These are phyloP conservation scores for Microcebus ravelobensis DNA, from an alignment of 2,113 vertebrate species.

Conservation along the genomic window DNA sequence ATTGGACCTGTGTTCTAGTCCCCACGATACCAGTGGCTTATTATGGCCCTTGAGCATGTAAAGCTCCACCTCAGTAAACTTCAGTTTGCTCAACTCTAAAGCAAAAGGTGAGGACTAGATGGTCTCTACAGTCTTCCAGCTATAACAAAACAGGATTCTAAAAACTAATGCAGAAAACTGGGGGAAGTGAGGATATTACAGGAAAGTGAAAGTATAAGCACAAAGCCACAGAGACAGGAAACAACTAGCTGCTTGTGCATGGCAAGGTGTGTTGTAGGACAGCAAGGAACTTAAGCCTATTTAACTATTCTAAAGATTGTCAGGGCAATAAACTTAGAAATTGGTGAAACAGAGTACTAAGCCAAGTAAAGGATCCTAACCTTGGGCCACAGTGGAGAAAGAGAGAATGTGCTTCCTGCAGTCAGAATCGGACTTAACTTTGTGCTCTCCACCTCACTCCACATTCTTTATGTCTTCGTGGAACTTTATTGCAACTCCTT, in stretches of 20 bases:
- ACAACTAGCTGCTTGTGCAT: neutral
- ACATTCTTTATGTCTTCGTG: neutral
- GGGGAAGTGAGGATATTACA: neutral
- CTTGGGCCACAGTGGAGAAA: neutral
- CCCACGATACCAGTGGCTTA: neutral
- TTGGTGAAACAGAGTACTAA: neutral
- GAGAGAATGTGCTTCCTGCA: neutral
- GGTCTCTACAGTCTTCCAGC: neutral
- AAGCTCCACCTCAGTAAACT: neutral
- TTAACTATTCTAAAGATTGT: slow-evolving; percentile 18
- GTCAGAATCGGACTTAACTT: neutral
- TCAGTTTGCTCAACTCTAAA: slow-evolving; percentile 12
- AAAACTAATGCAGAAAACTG: neutral
- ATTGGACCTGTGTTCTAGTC: neutral
- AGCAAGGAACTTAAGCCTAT: neutral
- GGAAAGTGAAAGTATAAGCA: neutral
- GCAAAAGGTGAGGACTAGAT: neutral
- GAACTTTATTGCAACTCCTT: neutral
- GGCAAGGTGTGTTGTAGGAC: neutral
- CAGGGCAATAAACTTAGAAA: neutral
- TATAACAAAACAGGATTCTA: neutral
- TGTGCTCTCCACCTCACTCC: neutral
- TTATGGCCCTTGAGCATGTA: neutral
- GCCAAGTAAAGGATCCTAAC: neutral
- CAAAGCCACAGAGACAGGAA: neutral